These are phyloP conservation scores for Triops cancriformis DNA, from an alignment of 1,140 invertebrate genomes.

Conservation along the genomic window DNA sequence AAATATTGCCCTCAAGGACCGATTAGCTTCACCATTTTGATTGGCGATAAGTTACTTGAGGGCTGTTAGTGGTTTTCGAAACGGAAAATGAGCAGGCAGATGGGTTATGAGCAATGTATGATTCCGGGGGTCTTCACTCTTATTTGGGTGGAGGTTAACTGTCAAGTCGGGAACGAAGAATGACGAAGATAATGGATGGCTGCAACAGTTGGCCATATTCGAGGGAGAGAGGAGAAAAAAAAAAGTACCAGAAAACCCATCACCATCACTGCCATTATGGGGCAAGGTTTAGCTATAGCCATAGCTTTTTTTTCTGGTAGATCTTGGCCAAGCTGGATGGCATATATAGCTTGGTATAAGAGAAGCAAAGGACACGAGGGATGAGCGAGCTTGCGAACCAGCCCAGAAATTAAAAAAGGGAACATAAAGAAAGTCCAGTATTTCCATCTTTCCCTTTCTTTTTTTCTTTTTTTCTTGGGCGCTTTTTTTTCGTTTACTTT, in stretches of 20 bases:
- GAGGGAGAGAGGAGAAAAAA: neutral
- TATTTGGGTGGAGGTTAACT: slow-evolving; percentile 13
- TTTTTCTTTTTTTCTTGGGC: neutral
- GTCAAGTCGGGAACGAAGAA: slow-evolving; percentile 5
- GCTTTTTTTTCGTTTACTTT: neutral
- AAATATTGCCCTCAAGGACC: neutral
- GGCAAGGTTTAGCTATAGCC: neutral
- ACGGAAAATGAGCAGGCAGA: neutral
- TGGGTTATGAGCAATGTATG: slow-evolving; percentile 13
- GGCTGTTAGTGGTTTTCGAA: slow-evolving; percentile 1
- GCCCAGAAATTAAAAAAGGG: neutral
- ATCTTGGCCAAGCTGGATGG: neutral
- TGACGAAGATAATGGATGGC: slow-evolving; percentile 13
- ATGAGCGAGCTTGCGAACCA: neutral
- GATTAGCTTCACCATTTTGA: neutral
- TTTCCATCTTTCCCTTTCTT: neutral
- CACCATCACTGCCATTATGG: slow-evolving; percentile 3
- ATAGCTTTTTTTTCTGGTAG: neutral
- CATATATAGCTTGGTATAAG: neutral
- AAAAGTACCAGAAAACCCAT: slow-evolving; percentile 9
- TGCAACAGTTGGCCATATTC: neutral
- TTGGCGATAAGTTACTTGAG: slow-evolving; percentile 9
- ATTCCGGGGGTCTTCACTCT: slow-evolving; percentile 9
- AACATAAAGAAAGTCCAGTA: neutral
- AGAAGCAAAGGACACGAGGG: neutral